A percentile compares a stretch with the other conserved stretches of the same genome.
Conservation (phyloP, 2,113 vertebrate genomes). For the Pipra filicauda region DNA sequence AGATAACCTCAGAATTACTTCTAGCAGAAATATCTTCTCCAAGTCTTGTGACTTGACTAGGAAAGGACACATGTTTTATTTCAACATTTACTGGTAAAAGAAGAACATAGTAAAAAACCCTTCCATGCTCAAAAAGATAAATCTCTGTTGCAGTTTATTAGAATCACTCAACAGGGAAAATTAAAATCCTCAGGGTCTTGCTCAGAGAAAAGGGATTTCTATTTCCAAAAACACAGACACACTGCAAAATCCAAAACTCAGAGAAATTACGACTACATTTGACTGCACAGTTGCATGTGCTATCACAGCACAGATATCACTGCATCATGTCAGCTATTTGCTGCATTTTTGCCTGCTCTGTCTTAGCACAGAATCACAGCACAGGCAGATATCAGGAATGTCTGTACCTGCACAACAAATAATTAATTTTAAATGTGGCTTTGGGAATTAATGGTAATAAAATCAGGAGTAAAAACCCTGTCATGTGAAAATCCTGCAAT, state of each 20-base stretch:
- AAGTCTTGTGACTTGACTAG: background rate
- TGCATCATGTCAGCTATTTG: background rate
- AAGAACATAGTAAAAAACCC: background rate
- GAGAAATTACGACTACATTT: background rate
- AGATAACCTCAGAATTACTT: background rate
- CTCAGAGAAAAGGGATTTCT: background rate
- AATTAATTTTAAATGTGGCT: background rate
- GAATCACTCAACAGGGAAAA: background rate
- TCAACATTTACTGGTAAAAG: background rate
- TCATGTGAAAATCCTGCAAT: background rate
- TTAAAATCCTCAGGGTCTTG: background rate
- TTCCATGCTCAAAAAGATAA: background rate
- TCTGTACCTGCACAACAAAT: background rate
- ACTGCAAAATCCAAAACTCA: background rate
- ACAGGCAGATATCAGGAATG: background rate
- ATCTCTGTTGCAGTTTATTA: background rate
- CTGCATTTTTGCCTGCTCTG: background rate
- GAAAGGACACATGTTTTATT: background rate
- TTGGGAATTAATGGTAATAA: conserved; percentile 1
- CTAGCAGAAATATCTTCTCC: background rate
- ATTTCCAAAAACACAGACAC: background rate
- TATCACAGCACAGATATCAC: background rate
- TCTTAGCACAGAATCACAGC: background rate
- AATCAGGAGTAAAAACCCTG: background rate
- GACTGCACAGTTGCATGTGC: background rate